Conservation (phyloP, 2,797 vertebrate species). For the Acipenser oxyrinchus region DNA sequence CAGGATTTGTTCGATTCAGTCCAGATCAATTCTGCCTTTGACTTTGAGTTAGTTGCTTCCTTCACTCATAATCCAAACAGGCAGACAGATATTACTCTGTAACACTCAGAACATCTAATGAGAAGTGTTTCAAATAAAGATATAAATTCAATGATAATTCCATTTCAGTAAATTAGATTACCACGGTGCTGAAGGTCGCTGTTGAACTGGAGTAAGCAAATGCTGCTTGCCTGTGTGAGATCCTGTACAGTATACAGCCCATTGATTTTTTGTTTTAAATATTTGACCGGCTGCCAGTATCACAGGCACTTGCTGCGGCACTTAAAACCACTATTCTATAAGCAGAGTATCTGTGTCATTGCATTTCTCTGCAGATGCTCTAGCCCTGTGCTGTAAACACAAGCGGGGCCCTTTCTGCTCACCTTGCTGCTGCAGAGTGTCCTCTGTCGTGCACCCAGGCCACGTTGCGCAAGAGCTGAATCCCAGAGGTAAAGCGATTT, state of each 20-base stretch:
- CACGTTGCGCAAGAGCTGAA: background rate
- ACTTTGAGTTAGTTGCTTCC: no score
- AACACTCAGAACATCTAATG: slow-evolving; percentile 3
- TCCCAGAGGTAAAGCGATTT: slow-evolving; percentile 8
- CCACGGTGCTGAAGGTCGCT: background rate
- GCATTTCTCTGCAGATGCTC: background rate
- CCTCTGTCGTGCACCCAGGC: slow-evolving; percentile 18
- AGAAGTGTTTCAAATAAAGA: slow-evolving; percentile 1
- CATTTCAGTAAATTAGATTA: background rate
- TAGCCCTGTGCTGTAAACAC: slow-evolving; percentile 3
- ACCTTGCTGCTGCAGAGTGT: slow-evolving; percentile 23
- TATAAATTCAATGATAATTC: slow-evolving; percentile 1
- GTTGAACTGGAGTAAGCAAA: no score
- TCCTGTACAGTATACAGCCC: no score
- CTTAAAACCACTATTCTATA: background rate
- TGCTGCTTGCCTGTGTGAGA: no score
- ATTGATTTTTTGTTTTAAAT: no score
- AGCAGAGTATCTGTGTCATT: background rate
- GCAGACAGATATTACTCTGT: background rate
- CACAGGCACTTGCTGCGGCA: no score
- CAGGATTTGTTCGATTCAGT: no score
- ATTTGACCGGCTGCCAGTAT: no score
- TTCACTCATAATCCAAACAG: no score
- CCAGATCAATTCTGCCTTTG: no score
- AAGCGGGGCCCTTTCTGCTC: slow-evolving; percentile 2